These are phyloP conservation scores for Hylaeus volcanicus DNA, from an alignment of 1,140 invertebrate species.

Conservation along the genomic window DNA sequence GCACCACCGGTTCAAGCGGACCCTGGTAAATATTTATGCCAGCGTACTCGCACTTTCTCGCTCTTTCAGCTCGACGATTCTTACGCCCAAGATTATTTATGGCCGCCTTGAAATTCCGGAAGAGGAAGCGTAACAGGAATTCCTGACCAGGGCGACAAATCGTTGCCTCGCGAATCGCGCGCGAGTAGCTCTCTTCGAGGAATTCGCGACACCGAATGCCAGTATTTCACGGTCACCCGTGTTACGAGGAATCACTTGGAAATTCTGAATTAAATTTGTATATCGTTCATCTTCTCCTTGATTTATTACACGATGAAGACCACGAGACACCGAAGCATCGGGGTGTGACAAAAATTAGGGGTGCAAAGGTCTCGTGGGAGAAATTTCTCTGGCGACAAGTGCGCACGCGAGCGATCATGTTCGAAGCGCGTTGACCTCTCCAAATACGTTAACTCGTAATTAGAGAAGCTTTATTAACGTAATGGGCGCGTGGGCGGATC, in stretches of 20 bases:
- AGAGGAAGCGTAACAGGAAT: not conserved
- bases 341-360: not conserved
- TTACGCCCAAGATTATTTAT: not conserved
- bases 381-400: constrained; percentile 2
- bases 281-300: no score
- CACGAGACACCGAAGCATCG: not conserved
- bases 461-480: constrained; percentile 57
- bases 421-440: constrained; percentile 48
- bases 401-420: no score
- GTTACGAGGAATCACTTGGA: no score
- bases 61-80: not conserved
- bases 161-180: not conserved
- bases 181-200: not conserved
- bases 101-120: not conserved
- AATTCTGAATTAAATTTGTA: no score
- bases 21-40: not conserved
- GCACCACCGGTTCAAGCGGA: not conserved
- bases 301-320: no score
- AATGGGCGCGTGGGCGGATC: constrained; percentile 59
- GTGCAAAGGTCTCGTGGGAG: not conserved
- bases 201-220: no score
- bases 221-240: no score
- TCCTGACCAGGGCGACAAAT: not conserved
- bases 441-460: constrained; percentile 51
- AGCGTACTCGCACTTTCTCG: not conserved